phyloP scores from a whole-genome alignment of 2,113 vertebrate genomes.

The Chloebia gouldiae region DNA sequence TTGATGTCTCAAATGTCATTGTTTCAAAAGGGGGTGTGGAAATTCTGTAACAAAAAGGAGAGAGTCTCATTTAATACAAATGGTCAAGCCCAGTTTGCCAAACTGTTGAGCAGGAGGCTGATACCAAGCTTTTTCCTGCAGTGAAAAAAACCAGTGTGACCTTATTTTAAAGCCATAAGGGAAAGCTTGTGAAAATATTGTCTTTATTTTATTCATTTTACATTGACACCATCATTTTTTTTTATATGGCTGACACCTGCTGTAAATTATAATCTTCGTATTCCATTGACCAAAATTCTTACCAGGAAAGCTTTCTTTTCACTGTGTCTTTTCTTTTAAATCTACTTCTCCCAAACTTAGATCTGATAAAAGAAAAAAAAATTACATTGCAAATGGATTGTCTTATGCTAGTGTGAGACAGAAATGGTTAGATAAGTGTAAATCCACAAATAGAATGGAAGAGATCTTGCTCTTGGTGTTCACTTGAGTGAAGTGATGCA shows the following conservation, averaged over 20 bases:
- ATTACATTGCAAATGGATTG: background rate
- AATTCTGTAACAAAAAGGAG: background rate
- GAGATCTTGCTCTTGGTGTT: background rate
- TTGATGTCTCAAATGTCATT: background rate
- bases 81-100: background rate
- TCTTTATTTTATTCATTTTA: constrained; percentile 8
- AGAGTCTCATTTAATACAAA: background rate
- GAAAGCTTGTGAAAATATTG: background rate
- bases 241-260: background rate
- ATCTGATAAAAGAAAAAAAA: background rate
- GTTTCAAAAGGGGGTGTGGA: fast-evolving
- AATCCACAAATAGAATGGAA: background rate
- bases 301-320: background rate
- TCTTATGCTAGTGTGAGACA: background rate
- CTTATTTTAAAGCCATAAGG: background rate
- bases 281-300: background rate
- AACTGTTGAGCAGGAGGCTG: background rate
- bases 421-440: background rate
- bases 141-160: background rate
- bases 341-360: background rate
- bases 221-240: background rate
- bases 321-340: background rate
- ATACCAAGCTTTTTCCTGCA: background rate
- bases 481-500: background rate
- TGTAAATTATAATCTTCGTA: background rate